Conservation (phyloP, 2,888 invertebrate species). For the Cephus nigrinus region DNA sequence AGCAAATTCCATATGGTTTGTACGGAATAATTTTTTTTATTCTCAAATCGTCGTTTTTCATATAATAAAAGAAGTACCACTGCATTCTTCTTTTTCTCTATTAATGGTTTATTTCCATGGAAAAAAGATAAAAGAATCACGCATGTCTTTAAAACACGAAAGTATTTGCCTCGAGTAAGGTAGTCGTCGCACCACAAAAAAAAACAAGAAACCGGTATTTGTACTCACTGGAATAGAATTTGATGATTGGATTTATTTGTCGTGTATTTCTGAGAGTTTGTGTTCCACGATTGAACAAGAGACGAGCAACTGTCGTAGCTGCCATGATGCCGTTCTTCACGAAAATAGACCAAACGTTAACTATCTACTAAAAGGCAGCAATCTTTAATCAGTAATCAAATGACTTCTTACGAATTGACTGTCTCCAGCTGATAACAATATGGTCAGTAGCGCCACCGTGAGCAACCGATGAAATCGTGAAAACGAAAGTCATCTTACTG, state of each 20-base stretch:
- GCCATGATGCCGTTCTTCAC: conserved; percentile 37
- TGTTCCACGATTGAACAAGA: conserved; percentile 29
- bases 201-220: background rate
- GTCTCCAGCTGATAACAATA: background rate
- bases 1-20: background rate
- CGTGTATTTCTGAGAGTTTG: conserved; percentile 24
- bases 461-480: background rate
- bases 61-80: background rate
- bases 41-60: background rate
- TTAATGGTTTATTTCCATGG: background rate
- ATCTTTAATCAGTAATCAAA: background rate
- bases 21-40: background rate
- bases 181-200: background rate
- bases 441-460: background rate
- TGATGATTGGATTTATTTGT: conserved; percentile 34
- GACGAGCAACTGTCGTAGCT: conserved; percentile 32
- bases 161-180: background rate
- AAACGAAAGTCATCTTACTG: background rate
- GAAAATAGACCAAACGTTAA: background rate
- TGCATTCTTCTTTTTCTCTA: background rate
- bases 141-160: background rate
- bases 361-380: background rate
- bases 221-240: conserved; percentile 53
- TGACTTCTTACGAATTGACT: background rate
- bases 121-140: background rate